A percentile compares a stretch with the other conserved stretches of the same genome.
These are phyloP conservation scores for Amphiura filiformis DNA, from an alignment of 35 echinoderm and acorn worm species.

Conservation along the genomic window DNA sequence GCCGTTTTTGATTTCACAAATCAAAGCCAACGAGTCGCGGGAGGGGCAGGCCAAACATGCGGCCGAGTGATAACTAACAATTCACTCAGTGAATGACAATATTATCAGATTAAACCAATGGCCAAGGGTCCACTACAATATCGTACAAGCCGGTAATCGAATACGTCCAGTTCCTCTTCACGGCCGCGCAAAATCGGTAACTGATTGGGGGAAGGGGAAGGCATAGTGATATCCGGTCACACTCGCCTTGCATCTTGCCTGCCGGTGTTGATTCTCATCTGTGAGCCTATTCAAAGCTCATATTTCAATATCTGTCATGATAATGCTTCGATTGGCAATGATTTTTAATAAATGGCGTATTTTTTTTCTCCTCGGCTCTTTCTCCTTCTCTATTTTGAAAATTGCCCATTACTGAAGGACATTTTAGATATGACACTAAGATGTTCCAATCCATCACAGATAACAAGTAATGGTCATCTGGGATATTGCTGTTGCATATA, in stretches of 20 bases:
- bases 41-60: neutral
- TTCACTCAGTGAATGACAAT: constrained; percentile 8
- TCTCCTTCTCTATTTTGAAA: neutral
- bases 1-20: neutral
- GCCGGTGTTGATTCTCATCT: constrained; percentile 1
- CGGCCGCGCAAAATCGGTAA: neutral
- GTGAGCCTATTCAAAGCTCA: constrained; percentile 1
- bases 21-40: neutral
- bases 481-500: neutral
- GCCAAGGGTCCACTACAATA: neutral
- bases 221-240: neutral
- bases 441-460: neutral
- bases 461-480: neutral
- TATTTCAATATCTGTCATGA: constrained; percentile 15
- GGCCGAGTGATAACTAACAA: constrained; percentile 1
- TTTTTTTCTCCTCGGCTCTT: neutral
- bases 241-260: neutral
- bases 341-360: constrained; percentile 11
- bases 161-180: constrained; percentile 9
- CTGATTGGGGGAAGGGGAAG: neutral
- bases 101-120: constrained; percentile 5
- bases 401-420: neutral
- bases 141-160: neutral
- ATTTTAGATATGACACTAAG: neutral
- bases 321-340: constrained; percentile 6